Evolutionary conservation across 1,140 invertebrate genomes (phyloP).

Genomic region (Drosophila melanica): DNA sequence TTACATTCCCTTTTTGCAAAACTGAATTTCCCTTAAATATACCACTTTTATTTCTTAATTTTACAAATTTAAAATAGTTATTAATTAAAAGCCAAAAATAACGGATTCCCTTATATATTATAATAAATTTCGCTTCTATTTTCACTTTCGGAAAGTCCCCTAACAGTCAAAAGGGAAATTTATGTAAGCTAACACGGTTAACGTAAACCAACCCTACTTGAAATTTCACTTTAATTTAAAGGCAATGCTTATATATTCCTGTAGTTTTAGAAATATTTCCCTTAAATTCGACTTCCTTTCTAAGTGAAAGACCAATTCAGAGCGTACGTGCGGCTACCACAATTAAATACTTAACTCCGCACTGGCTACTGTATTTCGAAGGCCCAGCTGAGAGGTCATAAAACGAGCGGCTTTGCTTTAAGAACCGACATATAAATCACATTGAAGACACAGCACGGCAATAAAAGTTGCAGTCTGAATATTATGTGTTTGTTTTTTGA

Average conservation of each 20-base stretch:
- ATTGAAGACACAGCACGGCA: conserved; percentile 36
- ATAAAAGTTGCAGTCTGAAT: conserved; percentile 72
- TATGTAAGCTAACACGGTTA: too few relatives aligned
- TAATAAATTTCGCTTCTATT: not conserved
- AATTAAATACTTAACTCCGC: conserved; percentile 15
- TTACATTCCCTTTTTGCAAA: too few relatives aligned
- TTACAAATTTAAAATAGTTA: too few relatives aligned
- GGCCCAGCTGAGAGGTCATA: conserved; percentile 43
- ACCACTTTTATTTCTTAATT: too few relatives aligned
- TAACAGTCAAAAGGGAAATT: too few relatives aligned
- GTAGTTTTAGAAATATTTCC: not conserved
- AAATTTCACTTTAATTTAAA: not conserved
- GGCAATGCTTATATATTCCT: not conserved
- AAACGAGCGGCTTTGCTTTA: conserved; percentile 64
- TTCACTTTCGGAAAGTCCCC: not conserved
- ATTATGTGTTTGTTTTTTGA: conserved; percentile 26
- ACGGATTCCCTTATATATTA: too few relatives aligned
- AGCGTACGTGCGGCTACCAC: conserved; percentile 10
- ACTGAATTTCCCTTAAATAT: too few relatives aligned
- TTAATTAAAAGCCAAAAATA: too few relatives aligned
- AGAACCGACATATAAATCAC: conserved; percentile 67
- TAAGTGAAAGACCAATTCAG: conserved; percentile 82
- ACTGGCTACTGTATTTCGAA: conserved; percentile 51
- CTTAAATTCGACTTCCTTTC: not conserved
- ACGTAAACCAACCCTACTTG: too few relatives aligned